A percentile compares a stretch with the other conserved stretches of the same genome.
phyloP scores from a whole-genome alignment of 2,797 vertebrate genomes.

The Mallotus villosus region DNA sequence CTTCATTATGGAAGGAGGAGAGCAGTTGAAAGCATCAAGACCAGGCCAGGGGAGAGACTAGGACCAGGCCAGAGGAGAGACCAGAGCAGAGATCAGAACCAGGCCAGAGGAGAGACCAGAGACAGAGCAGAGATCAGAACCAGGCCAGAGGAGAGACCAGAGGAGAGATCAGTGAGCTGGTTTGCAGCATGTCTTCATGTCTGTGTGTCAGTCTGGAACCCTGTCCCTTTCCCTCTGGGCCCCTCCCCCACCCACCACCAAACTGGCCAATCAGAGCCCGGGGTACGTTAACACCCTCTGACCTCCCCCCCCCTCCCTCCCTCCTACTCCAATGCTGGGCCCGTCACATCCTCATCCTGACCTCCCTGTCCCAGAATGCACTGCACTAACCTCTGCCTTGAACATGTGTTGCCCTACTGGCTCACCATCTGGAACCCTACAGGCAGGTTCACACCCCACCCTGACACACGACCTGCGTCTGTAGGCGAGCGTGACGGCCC shows the following conservation, averaged over 20 bases:
- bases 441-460: background rate
- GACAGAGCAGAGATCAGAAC: too few relatives aligned
- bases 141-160: too few relatives aligned
- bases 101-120: too few relatives aligned
- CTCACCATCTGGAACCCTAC: background rate
- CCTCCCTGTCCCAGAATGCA: conserved; percentile 48
- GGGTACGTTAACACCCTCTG: conserved; percentile 49
- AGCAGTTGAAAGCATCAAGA: too few relatives aligned
- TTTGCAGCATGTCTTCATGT: background rate
- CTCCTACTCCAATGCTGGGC: conserved; percentile 16
- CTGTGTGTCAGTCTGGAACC: conserved; percentile 21
- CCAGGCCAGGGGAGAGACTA: too few relatives aligned
- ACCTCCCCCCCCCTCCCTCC: conserved; percentile 26
- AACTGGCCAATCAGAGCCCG: conserved; percentile 68
- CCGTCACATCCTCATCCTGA: conserved; percentile 41
- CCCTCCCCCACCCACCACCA: conserved; percentile 57
- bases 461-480: too few relatives aligned
- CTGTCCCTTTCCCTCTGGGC: conserved; percentile 26
- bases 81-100: too few relatives aligned
- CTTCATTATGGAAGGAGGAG: too few relatives aligned
- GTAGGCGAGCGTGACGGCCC: too few relatives aligned
- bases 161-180: too few relatives aligned
- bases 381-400: conserved; percentile 33
- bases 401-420: background rate
- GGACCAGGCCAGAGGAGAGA: too few relatives aligned